phyloP scores from a whole-genome alignment of 2,113 vertebrate genomes.

The Amia ocellicauda region DNA sequence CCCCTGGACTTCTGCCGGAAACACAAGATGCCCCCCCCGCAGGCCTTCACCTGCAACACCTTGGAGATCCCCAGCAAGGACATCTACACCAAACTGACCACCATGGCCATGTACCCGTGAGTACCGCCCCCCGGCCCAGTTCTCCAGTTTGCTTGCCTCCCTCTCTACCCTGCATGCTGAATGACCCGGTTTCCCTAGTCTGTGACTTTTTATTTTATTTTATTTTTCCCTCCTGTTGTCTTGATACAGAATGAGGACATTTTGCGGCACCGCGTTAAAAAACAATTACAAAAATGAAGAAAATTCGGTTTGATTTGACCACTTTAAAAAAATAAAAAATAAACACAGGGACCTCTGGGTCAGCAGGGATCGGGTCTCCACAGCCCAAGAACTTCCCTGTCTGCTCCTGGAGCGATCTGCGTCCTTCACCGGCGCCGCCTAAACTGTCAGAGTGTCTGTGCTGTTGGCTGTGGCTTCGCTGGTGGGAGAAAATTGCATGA shows the following conservation, averaged over 20 bases:
- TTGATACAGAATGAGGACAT: conserved; percentile 62
- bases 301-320: too few species aligned
- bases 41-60: conserved; percentile 89
- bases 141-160: not conserved
- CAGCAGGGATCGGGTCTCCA: too few species aligned
- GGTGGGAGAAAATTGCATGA: too few species aligned
- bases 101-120: conserved; percentile 99
- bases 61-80: conserved; percentile 82
- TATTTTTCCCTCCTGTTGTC: conserved; percentile 32
- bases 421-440: too few species aligned
- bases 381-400: too few species aligned
- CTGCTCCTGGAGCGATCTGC: too few species aligned
- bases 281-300: too few species aligned
- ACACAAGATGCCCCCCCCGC: conserved; percentile 97
- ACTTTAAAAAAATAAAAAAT: too few species aligned
- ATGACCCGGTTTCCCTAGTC: conserved; percentile 35
- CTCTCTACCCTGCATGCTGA: not conserved
- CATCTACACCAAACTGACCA: conserved; percentile 94
- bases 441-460: too few species aligned
- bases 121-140: conserved; percentile 51
- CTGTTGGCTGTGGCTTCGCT: too few species aligned
- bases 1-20: conserved; percentile 93
- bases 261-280: conserved; percentile 8
- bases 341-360: too few species aligned
- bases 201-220: not conserved